A percentile compares a stretch with the other conserved stretches of the same genome.
Evolutionary conservation across 2,888 invertebrate species (phyloP).

Genomic region (Trissolcus japonicus): DNA sequence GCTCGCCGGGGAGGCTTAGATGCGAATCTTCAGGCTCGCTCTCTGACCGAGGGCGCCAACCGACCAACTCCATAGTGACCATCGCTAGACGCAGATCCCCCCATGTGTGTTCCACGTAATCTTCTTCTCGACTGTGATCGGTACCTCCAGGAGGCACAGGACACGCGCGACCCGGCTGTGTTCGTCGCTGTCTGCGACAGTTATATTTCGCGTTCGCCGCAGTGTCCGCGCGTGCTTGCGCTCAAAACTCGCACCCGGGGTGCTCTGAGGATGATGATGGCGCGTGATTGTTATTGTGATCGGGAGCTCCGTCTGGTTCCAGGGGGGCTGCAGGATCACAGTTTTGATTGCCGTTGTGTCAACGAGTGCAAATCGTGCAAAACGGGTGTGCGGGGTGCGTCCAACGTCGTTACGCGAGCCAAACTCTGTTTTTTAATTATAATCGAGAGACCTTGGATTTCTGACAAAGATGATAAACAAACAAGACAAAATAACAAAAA

Average conservation of each 20-base stretch:
- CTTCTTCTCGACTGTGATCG: constrained; percentile 35
- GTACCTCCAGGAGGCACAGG: constrained; percentile 19
- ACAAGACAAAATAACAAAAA: constrained; percentile 13
- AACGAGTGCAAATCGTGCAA: constrained; percentile 41
- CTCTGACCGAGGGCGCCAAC: background rate
- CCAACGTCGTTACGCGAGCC: constrained; percentile 32
- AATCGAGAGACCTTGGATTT: constrained; percentile 16
- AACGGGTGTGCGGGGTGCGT: constrained; percentile 42
- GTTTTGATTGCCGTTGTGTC: constrained; percentile 38
- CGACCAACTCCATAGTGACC: background rate
- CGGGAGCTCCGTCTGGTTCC: constrained; percentile 21
- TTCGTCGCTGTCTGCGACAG: constrained; percentile 25
- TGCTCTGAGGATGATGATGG: constrained; percentile 12
- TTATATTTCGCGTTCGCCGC: constrained; percentile 16
- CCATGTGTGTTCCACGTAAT: constrained; percentile 17
- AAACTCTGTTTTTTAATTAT: constrained; percentile 27
- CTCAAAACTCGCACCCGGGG: constrained; percentile 23
- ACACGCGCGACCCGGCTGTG: constrained; percentile 32
- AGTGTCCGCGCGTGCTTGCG: constrained; percentile 38
- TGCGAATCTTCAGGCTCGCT: constrained; percentile 17
- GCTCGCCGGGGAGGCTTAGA: constrained; percentile 67
- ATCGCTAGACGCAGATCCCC: background rate
- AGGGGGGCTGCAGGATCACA: constrained; percentile 25
- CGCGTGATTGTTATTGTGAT: constrained; percentile 34
- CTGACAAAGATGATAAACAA: constrained; percentile 27